Percentiles rank a stretch among this genome's conserved stretches.
Conservation (phyloP, 92 coral and sea anemone species). For the Isaurus tuberculatus region DNA sequence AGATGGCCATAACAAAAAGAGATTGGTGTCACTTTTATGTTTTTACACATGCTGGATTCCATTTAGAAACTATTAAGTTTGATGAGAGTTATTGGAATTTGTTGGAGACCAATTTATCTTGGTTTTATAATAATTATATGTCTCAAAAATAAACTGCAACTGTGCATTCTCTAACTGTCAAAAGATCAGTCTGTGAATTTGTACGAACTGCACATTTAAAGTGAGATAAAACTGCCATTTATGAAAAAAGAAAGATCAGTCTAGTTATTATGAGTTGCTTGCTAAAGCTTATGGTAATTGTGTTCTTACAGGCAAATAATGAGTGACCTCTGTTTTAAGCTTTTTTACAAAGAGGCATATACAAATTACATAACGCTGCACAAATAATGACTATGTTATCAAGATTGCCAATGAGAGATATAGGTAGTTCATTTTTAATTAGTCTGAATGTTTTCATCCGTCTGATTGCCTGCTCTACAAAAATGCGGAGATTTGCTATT, state of each 20-base stretch:
- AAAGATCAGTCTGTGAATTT: slow-evolving; percentile 12
- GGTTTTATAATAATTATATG: slow-evolving; percentile 44
- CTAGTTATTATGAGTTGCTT: slow-evolving; percentile 12
- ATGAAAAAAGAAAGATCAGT: slow-evolving; percentile 12
- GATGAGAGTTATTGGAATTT: slow-evolving; percentile 46
- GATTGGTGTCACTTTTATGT: slow-evolving; percentile 58
- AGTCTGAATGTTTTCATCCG: slow-evolving; percentile 70
- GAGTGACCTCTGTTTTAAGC: slow-evolving; percentile 26
- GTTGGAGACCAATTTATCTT: slow-evolving; percentile 28
- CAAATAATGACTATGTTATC: slow-evolving; percentile 47
- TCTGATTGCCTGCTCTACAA: slow-evolving; percentile 79
- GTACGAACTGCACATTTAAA: slow-evolving; percentile 13
- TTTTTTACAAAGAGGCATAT: slow-evolving; percentile 42
- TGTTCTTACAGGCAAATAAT: slow-evolving; percentile 12
- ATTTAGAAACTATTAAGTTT: slow-evolving; percentile 25
- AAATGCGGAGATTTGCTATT: slow-evolving; percentile 58
- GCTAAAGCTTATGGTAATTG: slow-evolving; percentile 13
- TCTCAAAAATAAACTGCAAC: slow-evolving; percentile 47
- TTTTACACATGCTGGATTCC: slow-evolving; percentile 39
- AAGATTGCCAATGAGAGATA: slow-evolving; percentile 51
- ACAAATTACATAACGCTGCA: slow-evolving; percentile 56
- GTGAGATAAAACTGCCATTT: slow-evolving; percentile 6
- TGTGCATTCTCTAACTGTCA: slow-evolving; percentile 26
- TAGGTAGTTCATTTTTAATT: slow-evolving; percentile 73
- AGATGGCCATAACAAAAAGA: slow-evolving; percentile 53